Conservation (phyloP, 2,888 invertebrate species). For the Andrena bucephala region DNA sequence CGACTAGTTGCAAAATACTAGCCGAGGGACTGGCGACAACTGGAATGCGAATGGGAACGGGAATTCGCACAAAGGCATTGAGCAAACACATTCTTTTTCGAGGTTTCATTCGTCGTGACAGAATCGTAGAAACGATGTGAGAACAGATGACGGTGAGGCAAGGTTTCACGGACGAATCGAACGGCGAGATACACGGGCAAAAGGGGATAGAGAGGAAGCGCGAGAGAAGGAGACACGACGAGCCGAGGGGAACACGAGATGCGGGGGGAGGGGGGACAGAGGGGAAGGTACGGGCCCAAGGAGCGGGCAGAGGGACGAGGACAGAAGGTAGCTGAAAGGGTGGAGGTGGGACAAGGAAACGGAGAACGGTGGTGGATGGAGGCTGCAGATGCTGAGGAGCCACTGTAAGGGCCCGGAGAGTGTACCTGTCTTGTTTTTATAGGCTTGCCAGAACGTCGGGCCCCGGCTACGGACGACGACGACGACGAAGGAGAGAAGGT, state of each 20-base stretch:
- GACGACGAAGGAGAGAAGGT: slow-evolving; percentile 66
- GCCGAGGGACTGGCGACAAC: slow-evolving; percentile 56
- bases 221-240: slow-evolving; percentile 2
- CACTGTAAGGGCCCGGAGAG: slow-evolving; percentile 84
- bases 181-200: slow-evolving; percentile 62
- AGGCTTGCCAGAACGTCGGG: slow-evolving; percentile 82
- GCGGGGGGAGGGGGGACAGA: slow-evolving; percentile 6
- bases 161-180: slow-evolving; percentile 73
- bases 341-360: slow-evolving; percentile 70
- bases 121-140: slow-evolving; percentile 75
- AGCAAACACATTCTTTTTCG: slow-evolving; percentile 72
- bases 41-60: slow-evolving; percentile 67
- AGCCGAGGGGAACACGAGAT: slow-evolving; percentile 20
- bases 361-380: slow-evolving; percentile 75
- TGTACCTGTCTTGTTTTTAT: slow-evolving; percentile 85
- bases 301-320: slow-evolving; percentile 32
- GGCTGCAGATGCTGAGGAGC: slow-evolving; percentile 82
- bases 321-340: slow-evolving; percentile 53
- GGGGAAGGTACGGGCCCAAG: slow-evolving; percentile 23
- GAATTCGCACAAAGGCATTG: slow-evolving; percentile 71
- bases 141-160: slow-evolving; percentile 72
- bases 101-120: slow-evolving; percentile 71
- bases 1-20: slow-evolving; percentile 58
- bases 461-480: slow-evolving; percentile 76
- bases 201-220: slow-evolving; percentile 14